Evolutionary conservation across 2,113 vertebrate genomes (phyloP).

Genomic region (Rhinichthys klamathensis): DNA sequence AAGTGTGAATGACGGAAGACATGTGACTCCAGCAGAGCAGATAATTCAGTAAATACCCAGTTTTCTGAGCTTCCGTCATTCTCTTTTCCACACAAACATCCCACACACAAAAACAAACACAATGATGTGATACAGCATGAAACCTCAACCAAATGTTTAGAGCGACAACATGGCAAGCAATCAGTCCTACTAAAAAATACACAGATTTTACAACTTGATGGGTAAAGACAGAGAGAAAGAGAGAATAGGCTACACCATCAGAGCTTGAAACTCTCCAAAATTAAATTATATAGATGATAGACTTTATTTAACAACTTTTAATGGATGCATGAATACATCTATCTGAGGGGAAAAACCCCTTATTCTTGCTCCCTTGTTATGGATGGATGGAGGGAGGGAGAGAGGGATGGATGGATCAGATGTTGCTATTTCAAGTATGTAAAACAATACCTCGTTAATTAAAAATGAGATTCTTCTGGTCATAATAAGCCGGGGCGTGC

Average conservation of each 20-base stretch:
- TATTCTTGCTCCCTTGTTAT: too few species aligned
- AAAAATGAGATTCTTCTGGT: background rate
- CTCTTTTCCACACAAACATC: conserved; percentile 35
- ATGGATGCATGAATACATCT: too few species aligned
- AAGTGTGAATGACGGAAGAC: conserved; percentile 23
- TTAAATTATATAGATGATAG: too few species aligned
- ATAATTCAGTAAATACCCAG: conserved; percentile 32
- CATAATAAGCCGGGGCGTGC: background rate
- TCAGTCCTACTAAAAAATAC: background rate
- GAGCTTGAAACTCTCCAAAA: background rate
- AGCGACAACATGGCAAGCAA: background rate
- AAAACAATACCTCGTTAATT: conserved; percentile 11
- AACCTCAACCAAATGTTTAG: background rate
- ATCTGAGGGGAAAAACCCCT: too few species aligned
- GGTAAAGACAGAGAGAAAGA: background rate
- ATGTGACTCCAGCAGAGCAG: conserved; percentile 31
- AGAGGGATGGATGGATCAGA: too few species aligned
- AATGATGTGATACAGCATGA: conserved; percentile 31
- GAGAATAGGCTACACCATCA: background rate
- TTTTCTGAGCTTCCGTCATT: conserved; percentile 44
- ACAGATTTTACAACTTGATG: background rate
- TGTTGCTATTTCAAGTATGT: background rate
- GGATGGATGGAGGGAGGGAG: too few species aligned
- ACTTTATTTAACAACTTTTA: too few species aligned
- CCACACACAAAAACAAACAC: conserved; percentile 39